A percentile compares a stretch with the other conserved stretches of the same genome.
These are phyloP conservation scores for Arctocebus calabarensis DNA, from an alignment of 2,797 vertebrate species.

Conservation along the genomic window DNA sequence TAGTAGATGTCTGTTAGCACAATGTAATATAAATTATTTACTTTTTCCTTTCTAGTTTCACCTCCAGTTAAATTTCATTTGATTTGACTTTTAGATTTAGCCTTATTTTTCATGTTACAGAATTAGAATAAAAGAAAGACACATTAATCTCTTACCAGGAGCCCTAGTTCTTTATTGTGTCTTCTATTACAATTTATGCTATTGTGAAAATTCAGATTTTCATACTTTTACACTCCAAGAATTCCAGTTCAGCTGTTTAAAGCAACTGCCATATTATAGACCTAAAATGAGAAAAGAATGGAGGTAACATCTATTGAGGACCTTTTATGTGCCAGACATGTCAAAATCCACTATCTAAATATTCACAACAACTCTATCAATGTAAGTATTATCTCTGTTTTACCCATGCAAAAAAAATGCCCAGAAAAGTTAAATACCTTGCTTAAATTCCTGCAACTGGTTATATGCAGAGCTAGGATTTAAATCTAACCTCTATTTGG, in stretches of 20 bases:
- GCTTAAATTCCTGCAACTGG: slow-evolving; percentile 40
- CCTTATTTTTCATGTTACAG: slow-evolving; percentile 57
- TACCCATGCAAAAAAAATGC: neutral
- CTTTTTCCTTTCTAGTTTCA: slow-evolving; percentile 52
- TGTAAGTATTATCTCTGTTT: slow-evolving; percentile 24
- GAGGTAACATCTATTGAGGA: slow-evolving; percentile 53
- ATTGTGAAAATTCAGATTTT: slow-evolving; percentile 71
- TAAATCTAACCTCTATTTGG: slow-evolving; percentile 40
- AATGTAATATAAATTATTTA: slow-evolving; percentile 43
- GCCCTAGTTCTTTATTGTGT: slow-evolving; percentile 24
- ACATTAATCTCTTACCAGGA: slow-evolving; percentile 47
- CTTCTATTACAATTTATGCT: slow-evolving; percentile 50
- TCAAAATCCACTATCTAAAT: slow-evolving; percentile 53
- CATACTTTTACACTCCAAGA: slow-evolving; percentile 57
- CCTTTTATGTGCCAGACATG: slow-evolving; percentile 8
- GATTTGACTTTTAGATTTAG: slow-evolving; percentile 65
- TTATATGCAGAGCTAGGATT: slow-evolving; percentile 45
- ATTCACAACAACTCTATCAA: slow-evolving; percentile 22
- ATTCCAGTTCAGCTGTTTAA: slow-evolving; percentile 53
- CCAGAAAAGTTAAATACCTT: neutral
- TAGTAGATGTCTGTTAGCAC: slow-evolving; percentile 31
- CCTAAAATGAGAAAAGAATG: slow-evolving; percentile 51
- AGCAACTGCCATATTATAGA: slow-evolving; percentile 44
- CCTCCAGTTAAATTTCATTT: slow-evolving; percentile 60
- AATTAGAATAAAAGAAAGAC: slow-evolving; percentile 60